A percentile compares a stretch with the other conserved stretches of the same genome.
phyloP scores from a whole-genome alignment of 2,113 vertebrate genomes.

The Lynx canadensis region DNA sequence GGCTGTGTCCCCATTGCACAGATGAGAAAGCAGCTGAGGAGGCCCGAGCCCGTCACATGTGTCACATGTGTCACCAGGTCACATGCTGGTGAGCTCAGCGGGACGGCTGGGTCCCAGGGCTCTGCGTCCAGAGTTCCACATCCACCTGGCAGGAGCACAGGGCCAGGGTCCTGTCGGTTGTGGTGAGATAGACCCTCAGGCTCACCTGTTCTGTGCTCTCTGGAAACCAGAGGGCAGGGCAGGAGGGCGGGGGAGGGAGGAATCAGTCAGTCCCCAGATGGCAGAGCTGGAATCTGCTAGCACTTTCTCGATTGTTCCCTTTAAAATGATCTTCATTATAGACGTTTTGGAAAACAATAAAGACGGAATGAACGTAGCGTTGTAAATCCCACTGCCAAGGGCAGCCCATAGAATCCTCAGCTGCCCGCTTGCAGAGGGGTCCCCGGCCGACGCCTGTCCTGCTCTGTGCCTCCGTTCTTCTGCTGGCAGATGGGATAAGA shows the following conservation, averaged over 20 bases:
- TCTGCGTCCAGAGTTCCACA: not conserved
- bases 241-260: not conserved
- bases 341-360: not conserved
- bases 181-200: not conserved
- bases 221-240: not conserved
- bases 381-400: not conserved
- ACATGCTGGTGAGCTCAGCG: not conserved
- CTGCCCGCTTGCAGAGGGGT: not conserved
- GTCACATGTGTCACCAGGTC: not conserved
- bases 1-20: no score
- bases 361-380: not conserved
- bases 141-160: not conserved
- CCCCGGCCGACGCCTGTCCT: fast-evolving
- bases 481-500: fast-evolving
- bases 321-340: not conserved
- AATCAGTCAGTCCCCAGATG: no score
- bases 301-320: not conserved
- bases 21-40: not conserved
- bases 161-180: not conserved
- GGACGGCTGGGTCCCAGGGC: not conserved
- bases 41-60: not conserved
- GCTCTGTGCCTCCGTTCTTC: not conserved
- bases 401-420: not conserved
- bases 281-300: not conserved
- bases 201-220: fast-evolving